Base-by-base conservation (phyloP, 2,113 vertebrate species). In the Plotosus lineatus region DNA sequence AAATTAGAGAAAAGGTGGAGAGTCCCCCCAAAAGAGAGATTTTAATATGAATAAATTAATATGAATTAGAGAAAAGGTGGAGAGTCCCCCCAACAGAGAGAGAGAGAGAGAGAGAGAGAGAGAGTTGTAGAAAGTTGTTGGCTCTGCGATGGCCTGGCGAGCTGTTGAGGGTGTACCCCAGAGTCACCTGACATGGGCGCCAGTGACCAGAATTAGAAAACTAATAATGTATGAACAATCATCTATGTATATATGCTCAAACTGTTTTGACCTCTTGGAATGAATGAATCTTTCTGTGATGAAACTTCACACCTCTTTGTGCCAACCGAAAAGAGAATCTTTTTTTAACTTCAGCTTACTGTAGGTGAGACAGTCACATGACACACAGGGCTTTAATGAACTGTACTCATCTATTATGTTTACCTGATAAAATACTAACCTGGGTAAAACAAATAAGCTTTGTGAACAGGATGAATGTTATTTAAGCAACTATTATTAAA, bases 211-310 rank as follows among this genome's bases (percentile, higher is more conserved):
- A n/a, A n/a, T n/a, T n/a, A n/a, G n/a, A n/a, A n/a, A n/a, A n/a
- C n/a, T n/a, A n/a, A n/a, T n/a, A n/a, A n/a, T n/a, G n/a, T n/a
- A n/a, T n/a, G n/a, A n/a, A n/a, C n/a, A n/a, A n/a, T n/a, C 11
- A 51, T 33, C 19, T 36, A 23, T 36, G 17, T 63, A 17, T 33
- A 17, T 19, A 63, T 65, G 63, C 19, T 68, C n/a, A n/a, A 75
- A 85, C 48, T n/a, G 6, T 10, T 83, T 94, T 88, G 75, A 99
- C 97, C 95, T 99, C 95, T 84, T 94, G 90, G 85, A 99, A 95
- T 72, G 96, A 97, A 28, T 90, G 75, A 21, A 98, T 92, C 89
- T 95, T 98, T 89, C 85, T 91, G 3, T 95, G 93, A 88, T 96
- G 90, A 89, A 99, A 96, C 85, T 90, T 94, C 77, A 98, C 94